A percentile compares a stretch with the other conserved stretches of the same genome.
phyloP scores from a whole-genome alignment of 92 coral and sea anemone species.

The Palythoa grandis region DNA sequence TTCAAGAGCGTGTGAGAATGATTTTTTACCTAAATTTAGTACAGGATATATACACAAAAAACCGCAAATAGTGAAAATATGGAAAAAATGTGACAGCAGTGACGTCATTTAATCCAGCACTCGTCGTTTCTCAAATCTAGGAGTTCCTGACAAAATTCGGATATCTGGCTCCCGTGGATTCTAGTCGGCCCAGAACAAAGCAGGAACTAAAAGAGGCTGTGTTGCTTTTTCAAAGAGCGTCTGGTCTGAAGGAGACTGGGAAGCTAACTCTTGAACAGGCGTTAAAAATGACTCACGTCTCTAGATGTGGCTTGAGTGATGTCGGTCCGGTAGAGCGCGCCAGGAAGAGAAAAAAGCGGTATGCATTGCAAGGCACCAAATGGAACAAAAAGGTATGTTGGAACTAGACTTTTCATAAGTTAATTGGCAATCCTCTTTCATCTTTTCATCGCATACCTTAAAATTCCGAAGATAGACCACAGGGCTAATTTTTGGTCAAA shows the following conservation, averaged over 20 bases:
- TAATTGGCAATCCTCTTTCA: background rate
- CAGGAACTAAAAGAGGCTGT: conserved; percentile 57
- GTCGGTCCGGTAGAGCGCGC: conserved; percentile 54
- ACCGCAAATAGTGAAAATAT: background rate
- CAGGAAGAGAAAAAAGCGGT: conserved; percentile 54
- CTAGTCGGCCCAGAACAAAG: conserved; percentile 45
- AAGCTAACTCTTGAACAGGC: conserved; percentile 42
- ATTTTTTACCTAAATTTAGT: background rate
- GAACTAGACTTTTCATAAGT: background rate
- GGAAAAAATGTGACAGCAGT: background rate
- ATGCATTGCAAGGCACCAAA: conserved; percentile 60
- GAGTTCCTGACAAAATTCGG: conserved; percentile 63
- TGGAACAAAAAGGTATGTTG: conserved; percentile 53
- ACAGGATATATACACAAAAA: background rate
- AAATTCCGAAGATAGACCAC: no score
- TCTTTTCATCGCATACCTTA: background rate
- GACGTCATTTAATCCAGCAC: background rate
- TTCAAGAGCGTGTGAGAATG: background rate
- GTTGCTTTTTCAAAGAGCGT: conserved; percentile 58
- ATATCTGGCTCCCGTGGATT: conserved; percentile 51
- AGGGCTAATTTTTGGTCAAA: no score
- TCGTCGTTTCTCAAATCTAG: background rate
- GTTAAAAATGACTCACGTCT: conserved; percentile 35
- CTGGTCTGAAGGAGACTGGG: conserved; percentile 67
- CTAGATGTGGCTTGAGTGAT: conserved; percentile 68